Evolutionary conservation across 2,888 invertebrate genomes (phyloP).

Genomic region (Epicampocera succincta): DNA sequence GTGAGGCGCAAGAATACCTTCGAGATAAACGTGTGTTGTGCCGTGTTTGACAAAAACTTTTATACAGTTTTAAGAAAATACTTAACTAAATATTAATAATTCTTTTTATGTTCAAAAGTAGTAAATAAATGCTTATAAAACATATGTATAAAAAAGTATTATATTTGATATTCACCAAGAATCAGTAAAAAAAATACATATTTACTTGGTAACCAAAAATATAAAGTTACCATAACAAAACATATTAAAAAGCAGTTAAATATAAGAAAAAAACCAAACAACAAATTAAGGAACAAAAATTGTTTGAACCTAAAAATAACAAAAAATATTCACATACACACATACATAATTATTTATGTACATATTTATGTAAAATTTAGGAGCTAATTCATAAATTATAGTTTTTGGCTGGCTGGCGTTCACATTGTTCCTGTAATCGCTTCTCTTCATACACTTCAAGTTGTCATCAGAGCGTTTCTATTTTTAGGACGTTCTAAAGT

Average conservation of each 20-base stretch:
- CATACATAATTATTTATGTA: too few species aligned
- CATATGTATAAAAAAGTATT: too few species aligned
- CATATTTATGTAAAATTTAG: background rate
- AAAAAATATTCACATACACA: background rate
- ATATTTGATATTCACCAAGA: too few species aligned
- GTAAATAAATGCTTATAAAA: too few species aligned
- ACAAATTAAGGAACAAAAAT: constrained; percentile 35
- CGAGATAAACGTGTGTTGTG: constrained; percentile 31
- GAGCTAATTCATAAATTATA: constrained; percentile 25
- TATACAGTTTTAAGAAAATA: background rate
- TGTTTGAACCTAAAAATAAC: constrained; percentile 25
- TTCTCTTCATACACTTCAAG: constrained; percentile 25
- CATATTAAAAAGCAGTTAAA: constrained; percentile 6
- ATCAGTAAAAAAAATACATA: too few species aligned
- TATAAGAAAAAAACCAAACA: background rate
- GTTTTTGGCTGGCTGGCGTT: constrained; percentile 22
- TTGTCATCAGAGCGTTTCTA: constrained; percentile 35
- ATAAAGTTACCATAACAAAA: constrained; percentile 56
- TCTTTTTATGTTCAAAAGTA: too few species aligned
- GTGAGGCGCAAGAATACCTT: constrained; percentile 57
- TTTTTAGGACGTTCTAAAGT: constrained; percentile 24
- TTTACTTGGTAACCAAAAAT: constrained; percentile 33
- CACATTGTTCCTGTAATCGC: constrained; percentile 11
- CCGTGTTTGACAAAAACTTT: constrained; percentile 42
- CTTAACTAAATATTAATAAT: too few species aligned